phyloP scores from a whole-genome alignment of 2,888 invertebrate species.

The Tenthredo notha region DNA sequence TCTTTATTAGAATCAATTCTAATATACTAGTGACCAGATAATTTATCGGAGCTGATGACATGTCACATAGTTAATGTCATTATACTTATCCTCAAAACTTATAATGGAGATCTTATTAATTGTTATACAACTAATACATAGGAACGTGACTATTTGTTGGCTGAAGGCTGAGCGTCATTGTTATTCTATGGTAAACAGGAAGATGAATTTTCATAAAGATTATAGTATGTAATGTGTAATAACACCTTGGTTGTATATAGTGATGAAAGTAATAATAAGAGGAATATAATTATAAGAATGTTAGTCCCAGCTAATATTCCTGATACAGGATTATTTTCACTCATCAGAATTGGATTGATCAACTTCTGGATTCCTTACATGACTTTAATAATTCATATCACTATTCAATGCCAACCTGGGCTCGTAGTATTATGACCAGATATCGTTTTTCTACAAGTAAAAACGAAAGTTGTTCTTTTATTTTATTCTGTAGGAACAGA shows the following conservation, averaged over 20 bases:
- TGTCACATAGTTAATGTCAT: not conserved
- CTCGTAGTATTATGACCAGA: not conserved
- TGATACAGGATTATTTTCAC: not conserved
- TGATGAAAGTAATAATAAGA: not conserved
- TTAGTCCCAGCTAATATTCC: not conserved
- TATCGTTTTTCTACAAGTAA: not conserved
- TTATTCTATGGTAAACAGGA: constrained; percentile 37
- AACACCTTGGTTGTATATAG: not conserved
- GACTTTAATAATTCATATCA: not conserved
- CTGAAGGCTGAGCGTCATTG: constrained; percentile 33
- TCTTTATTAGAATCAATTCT: not conserved
- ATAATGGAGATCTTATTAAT: constrained; percentile 22
- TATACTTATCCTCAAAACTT: not conserved
- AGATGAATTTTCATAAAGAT: constrained; percentile 38
- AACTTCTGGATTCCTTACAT: not conserved
- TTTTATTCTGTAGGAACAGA: not conserved
- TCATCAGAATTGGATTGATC: not conserved
- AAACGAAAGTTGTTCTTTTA: not conserved
- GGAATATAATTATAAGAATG: not conserved
- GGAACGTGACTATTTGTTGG: not conserved
- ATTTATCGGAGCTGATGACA: not conserved
- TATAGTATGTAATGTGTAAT: constrained; percentile 7
- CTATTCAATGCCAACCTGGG: not conserved
- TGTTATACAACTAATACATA: constrained; percentile 36
- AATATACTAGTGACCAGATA: not conserved